These are phyloP conservation scores for Shargacucullia verbasci DNA, from an alignment of 2,888 invertebrate species.

Conservation along the genomic window DNA sequence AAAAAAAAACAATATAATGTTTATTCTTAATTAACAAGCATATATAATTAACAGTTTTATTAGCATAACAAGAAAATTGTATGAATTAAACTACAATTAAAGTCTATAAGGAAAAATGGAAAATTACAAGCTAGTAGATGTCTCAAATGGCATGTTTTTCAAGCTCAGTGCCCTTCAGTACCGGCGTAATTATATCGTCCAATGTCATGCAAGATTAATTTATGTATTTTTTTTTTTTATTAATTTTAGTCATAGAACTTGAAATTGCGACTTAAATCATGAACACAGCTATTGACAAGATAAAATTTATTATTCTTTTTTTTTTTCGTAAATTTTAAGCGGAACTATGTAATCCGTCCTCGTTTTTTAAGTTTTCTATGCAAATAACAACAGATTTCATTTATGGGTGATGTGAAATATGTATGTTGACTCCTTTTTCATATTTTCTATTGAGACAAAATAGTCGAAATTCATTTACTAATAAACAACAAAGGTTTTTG, in stretches of 20 bases:
- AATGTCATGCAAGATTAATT: constrained; percentile 56
- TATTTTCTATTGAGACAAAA: too few relatives aligned
- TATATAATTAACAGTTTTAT: constrained; percentile 32
- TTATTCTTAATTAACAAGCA: constrained; percentile 22
- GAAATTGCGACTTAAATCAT: constrained; percentile 7
- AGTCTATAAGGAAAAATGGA: constrained; percentile 51
- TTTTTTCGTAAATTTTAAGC: too few relatives aligned
- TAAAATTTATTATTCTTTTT: too few relatives aligned
- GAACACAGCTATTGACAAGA: too few relatives aligned
- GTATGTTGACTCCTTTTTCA: too few relatives aligned
- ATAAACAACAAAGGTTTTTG: too few relatives aligned
- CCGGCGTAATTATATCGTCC: constrained; percentile 43
- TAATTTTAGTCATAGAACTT: constrained; percentile 23
- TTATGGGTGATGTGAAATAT: too few relatives aligned
- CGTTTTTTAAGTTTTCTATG: too few relatives aligned
- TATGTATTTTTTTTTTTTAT: constrained; percentile 30
- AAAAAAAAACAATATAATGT: constrained; percentile 7
- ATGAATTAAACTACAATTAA: constrained; percentile 36
- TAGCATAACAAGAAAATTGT: constrained; percentile 37
- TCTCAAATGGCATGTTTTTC: constrained; percentile 40
- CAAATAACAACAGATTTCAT: too few relatives aligned
- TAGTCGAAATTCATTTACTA: too few relatives aligned
- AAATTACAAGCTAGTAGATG: constrained; percentile 38
- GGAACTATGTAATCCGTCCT: too few relatives aligned
- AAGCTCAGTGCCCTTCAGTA: constrained; percentile 44